phyloP scores from a whole-genome alignment of 2,797 vertebrate species.

The Acridotheres tristis region DNA sequence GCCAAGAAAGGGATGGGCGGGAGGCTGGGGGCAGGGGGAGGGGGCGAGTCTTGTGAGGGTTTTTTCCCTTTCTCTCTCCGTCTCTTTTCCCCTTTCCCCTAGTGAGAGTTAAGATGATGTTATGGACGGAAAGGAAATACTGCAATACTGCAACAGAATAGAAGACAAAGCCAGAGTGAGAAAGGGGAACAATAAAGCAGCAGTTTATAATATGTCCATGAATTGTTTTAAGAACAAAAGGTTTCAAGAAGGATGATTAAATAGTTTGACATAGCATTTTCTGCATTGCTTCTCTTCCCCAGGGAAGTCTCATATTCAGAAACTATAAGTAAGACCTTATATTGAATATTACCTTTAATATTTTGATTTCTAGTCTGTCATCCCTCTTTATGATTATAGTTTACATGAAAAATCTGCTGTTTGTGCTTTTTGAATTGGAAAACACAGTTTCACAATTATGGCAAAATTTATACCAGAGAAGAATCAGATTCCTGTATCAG shows the following conservation, averaged over 20 bases:
- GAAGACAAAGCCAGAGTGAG: not conserved
- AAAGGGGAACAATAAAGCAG: not conserved
- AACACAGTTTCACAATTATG: not conserved
- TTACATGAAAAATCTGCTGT: not conserved
- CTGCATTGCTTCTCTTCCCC: not conserved
- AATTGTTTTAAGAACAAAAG: not conserved
- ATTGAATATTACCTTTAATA: not conserved
- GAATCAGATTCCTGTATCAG: not conserved
- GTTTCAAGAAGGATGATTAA: not conserved
- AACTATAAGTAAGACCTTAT: not conserved
- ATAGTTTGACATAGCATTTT: not conserved
- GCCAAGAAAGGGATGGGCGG: slow-evolving; percentile 71
- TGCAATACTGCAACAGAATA: not conserved
- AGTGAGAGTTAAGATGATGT: slow-evolving; percentile 63
- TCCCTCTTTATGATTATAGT: not conserved
- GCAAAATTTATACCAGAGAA: not conserved
- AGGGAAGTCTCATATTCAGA: not conserved
- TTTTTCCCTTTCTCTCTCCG: not conserved
- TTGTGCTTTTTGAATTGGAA: not conserved
- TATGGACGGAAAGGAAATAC: not conserved
- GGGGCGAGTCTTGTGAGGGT: not conserved
- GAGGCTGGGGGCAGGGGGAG: not conserved
- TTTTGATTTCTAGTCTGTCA: not conserved
- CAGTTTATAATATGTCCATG: not conserved
- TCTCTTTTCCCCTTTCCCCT: not conserved